These are phyloP conservation scores for Heliconius hortense DNA, from an alignment of 2,888 invertebrate genomes.

Conservation along the genomic window DNA sequence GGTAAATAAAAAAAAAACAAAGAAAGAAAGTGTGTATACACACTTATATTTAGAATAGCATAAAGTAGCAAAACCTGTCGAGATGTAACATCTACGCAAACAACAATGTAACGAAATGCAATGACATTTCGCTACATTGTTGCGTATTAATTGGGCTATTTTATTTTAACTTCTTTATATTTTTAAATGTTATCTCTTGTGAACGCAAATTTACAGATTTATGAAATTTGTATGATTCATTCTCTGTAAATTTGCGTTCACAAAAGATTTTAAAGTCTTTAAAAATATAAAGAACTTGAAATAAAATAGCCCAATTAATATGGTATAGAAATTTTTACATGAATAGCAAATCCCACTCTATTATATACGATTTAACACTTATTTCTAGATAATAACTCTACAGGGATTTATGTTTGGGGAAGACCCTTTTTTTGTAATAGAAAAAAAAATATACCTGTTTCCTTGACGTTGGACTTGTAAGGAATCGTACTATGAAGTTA, in stretches of 20 bases:
- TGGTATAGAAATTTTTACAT: constrained; percentile 14
- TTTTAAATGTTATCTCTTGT: no score
- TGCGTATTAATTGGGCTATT: no score
- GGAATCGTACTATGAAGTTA: constrained; percentile 70
- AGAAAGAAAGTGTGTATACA: no score
- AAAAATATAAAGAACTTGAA: background rate
- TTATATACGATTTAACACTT: constrained; percentile 41
- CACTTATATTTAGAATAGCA: no score
- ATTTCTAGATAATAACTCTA: constrained; percentile 39
- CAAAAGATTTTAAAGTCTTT: background rate
- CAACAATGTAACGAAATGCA: background rate
- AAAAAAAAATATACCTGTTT: constrained; percentile 66
- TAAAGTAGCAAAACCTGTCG: no score
- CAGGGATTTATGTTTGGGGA: constrained; percentile 56
- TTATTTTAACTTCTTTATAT: no score
- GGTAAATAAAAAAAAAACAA: no score
- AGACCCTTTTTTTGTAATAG: constrained; percentile 54
- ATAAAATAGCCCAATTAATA: constrained; percentile 6
- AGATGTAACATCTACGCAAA: background rate
- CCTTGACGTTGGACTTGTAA: constrained; percentile 56
- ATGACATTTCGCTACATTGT: background rate
- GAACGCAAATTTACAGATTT: no score
- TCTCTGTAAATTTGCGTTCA: no score
- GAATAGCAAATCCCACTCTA: constrained; percentile 26
- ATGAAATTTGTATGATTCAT: no score